Evolutionary conservation across 1,140 invertebrate species (phyloP).

Genomic region (Bacillus rossius): DNA sequence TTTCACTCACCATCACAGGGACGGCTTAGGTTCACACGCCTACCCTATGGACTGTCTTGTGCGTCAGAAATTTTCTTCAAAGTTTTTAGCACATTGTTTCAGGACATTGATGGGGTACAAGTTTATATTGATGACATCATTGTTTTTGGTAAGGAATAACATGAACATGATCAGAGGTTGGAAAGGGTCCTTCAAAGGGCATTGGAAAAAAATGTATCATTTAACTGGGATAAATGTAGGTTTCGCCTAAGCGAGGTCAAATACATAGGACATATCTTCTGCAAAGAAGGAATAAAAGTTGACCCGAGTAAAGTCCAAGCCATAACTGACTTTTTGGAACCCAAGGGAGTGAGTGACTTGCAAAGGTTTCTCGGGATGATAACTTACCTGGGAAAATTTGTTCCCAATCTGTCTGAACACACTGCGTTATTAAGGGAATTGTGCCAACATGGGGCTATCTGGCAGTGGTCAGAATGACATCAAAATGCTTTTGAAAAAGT

Average conservation of each 20-base stretch:
- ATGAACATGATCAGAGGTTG: constrained; percentile 3
- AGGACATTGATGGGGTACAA: not conserved
- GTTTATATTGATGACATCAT: not conserved
- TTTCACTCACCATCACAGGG: constrained; percentile 17
- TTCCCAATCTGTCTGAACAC: constrained; percentile 34
- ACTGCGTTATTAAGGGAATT: constrained; percentile 37
- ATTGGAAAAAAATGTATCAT: constrained; percentile 18
- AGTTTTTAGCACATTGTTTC: not conserved
- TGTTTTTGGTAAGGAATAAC: not conserved
- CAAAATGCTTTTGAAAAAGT: constrained; percentile 30
- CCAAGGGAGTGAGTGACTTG: constrained; percentile 32
- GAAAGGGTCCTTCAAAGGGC: too few species aligned
- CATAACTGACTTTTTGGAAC: constrained; percentile 29
- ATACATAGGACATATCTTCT: constrained; percentile 39
- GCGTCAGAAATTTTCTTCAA: not conserved
- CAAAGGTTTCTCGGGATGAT: constrained; percentile 38
- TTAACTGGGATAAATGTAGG: constrained; percentile 29
- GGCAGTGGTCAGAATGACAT: constrained; percentile 29
- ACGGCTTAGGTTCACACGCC: constrained; percentile 30
- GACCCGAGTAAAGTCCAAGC: constrained; percentile 36
- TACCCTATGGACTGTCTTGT: constrained; percentile 31
- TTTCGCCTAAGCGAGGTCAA: constrained; percentile 27
- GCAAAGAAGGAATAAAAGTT: constrained; percentile 28
- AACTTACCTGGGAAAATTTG: constrained; percentile 39
- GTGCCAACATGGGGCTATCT: constrained; percentile 32